Conservation (phyloP, 30 jellyfish, hydroid and myxozoan species). For the Morbakka virulenta region DNA sequence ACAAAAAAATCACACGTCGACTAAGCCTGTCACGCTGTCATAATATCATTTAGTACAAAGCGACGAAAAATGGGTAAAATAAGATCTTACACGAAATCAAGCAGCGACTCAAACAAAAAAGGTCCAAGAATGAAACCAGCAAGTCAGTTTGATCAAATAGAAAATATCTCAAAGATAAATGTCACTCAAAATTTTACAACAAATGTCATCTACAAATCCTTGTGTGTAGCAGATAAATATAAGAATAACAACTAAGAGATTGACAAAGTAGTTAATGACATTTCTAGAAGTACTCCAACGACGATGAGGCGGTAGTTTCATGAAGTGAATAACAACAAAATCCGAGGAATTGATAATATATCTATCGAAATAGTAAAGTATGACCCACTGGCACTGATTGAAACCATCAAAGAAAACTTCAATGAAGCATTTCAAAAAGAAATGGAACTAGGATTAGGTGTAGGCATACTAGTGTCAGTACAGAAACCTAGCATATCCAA, state of each 20-base stretch:
- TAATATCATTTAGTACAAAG: background rate
- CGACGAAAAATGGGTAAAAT: background rate
- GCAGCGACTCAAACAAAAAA: no score
- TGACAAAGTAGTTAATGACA: conserved; percentile 30
- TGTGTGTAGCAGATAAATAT: conserved; percentile 7
- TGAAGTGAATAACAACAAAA: conserved; percentile 14
- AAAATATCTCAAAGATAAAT: conserved; percentile 15
- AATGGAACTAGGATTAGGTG: conserved; percentile 27
- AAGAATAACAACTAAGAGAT: conserved; percentile 28
- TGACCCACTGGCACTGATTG: conserved; percentile 24
- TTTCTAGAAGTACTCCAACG: conserved; percentile 32
- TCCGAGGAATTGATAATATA: conserved; percentile 25
- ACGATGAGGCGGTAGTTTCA: conserved; percentile 1
- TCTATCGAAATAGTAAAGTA: conserved; percentile 32
- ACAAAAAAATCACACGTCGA: conserved; percentile 4
- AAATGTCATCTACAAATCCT: conserved; percentile 17
- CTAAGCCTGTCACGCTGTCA: conserved; percentile 4
- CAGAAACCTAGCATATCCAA: conserved; percentile 58
- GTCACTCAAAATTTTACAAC: conserved; percentile 12
- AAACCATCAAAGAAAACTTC: conserved; percentile 17
- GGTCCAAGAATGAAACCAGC: conserved; percentile 7
- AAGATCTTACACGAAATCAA: background rate
- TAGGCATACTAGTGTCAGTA: conserved; percentile 39
- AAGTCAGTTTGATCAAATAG: conserved; percentile 20
- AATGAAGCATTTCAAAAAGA: conserved; percentile 40